Percentiles rank a stretch among this genome's conserved stretches.
phyloP scores from a whole-genome alignment of 2,113 vertebrate genomes.

The Ondatra zibethicus region DNA sequence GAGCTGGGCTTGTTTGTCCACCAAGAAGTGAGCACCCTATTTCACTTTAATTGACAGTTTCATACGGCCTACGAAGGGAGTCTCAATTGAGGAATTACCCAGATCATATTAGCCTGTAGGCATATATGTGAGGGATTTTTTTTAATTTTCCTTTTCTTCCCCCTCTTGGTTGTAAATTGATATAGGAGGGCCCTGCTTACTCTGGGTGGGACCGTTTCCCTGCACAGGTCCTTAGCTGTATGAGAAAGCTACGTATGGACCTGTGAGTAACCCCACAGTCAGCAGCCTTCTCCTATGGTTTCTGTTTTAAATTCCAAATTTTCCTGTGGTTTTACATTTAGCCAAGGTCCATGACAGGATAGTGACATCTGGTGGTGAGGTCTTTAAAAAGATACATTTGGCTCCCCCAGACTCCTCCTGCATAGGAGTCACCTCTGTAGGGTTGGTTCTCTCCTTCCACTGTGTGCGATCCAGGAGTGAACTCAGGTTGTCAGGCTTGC shows the following conservation, averaged over 20 bases:
- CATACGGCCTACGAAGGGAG: not conserved
- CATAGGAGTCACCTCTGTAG: not conserved
- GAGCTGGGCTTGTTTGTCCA: not conserved
- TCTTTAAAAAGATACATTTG: not conserved
- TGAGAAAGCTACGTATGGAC: not conserved
- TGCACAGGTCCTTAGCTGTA: not conserved
- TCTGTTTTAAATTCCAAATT: not conserved
- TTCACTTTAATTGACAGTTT: not conserved
- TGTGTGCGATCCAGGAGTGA: not conserved
- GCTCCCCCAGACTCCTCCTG: not conserved
- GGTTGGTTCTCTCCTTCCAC: not conserved
- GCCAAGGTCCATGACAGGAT: not conserved
- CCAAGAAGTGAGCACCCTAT: not conserved
- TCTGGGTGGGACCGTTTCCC: not conserved
- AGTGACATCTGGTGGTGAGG: constrained; percentile 67
- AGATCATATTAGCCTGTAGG: not conserved
- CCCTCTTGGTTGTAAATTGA: not conserved
- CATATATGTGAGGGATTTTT: not conserved
- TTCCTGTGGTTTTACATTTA: not conserved
- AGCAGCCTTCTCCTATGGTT: not conserved
- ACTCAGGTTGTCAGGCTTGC: not conserved
- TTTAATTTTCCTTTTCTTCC: not conserved
- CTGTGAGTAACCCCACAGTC: not conserved
- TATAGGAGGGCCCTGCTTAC: not conserved
- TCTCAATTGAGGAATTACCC: not conserved